These are phyloP conservation scores for human DNA, from an alignment of 2,113 vertebrate genomes.

Conservation along the genomic window GRCh38 chr14:97320001-97320500, in stretches of 20 bases:
- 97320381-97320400: background rate
- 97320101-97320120: constrained; percentile 70
- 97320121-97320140: constrained; percentile 74
- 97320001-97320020: constrained; percentile 47
- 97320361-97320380: background rate
- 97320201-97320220: background rate
- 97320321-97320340: fast-evolving
- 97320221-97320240: constrained; percentile 60
- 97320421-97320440: background rate
- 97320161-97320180: constrained; percentile 70
- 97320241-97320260: background rate
- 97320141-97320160: constrained; percentile 67
- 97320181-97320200: background rate
- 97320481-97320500: background rate
- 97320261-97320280: background rate
- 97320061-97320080: constrained; percentile 64
- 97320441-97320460: background rate
- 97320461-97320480: background rate
- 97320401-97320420: background rate
- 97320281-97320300: fast-evolving
- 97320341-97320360: background rate
- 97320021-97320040: constrained; percentile 30
- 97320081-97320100: constrained; percentile 49
- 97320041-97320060: constrained; percentile 56
- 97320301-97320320: background rate